Evolutionary conservation across 2,113 vertebrate genomes (phyloP).

Genomic region (Dissostichus mawsoni): DNA sequence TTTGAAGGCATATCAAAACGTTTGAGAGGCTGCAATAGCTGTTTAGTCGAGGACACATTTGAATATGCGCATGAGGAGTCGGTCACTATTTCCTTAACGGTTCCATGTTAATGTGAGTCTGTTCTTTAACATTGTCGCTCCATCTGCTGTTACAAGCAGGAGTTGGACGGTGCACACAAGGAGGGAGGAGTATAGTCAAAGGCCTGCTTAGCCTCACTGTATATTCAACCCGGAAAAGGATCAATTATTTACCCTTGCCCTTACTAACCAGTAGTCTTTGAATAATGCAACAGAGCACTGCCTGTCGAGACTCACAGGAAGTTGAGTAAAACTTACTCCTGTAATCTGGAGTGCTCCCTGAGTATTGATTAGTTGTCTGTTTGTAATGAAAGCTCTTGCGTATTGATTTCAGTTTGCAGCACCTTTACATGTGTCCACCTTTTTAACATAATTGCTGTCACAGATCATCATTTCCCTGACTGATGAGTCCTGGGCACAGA

Average conservation of each 20-base stretch:
- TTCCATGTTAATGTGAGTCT: conserved; percentile 39
- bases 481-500: conserved; percentile 72
- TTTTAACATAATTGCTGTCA: conserved; percentile 85
- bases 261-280: conserved; percentile 70
- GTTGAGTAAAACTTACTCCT: conserved; percentile 82
- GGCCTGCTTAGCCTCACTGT: conserved; percentile 56
- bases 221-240: conserved; percentile 60
- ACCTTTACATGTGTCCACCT: conserved; percentile 84
- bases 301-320: conserved; percentile 72
- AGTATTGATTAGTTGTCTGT: conserved; percentile 82
- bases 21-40: background rate
- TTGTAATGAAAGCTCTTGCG: conserved; percentile 80
- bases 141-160: conserved; percentile 50
- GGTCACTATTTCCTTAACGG: conserved; percentile 65
- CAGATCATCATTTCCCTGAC: conserved; percentile 80
- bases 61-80: conserved; percentile 61
- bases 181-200: conserved; percentile 27
- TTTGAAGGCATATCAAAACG: conserved; percentile 1
- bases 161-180: conserved; percentile 4
- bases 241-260: conserved; percentile 75
- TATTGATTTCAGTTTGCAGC: conserved; percentile 83
- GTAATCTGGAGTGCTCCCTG: conserved; percentile 69
- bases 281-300: conserved; percentile 78
- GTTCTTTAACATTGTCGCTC: conserved; percentile 59
- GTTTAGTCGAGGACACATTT: conserved; percentile 46